phyloP scores from a whole-genome alignment of 2,888 invertebrate species.

The Lycia hirtaria region DNA sequence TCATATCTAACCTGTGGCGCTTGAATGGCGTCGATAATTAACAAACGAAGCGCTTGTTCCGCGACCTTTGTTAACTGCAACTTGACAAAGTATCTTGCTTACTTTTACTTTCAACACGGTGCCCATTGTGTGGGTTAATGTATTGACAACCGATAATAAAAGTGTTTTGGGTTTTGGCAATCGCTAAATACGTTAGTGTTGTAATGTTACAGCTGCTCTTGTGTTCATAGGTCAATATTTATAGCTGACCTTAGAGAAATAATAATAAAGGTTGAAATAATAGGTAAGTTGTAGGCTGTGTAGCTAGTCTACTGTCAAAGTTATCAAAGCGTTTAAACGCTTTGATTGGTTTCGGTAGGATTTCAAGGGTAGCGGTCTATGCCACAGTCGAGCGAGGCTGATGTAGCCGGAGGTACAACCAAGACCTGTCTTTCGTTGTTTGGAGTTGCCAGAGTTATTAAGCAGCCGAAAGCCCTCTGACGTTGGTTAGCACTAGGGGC shows the following conservation, averaged over 20 bases:
- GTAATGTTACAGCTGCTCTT: conserved; percentile 8
- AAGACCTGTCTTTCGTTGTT: no score
- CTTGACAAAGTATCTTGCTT: conserved; percentile 11
- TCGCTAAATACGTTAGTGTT: conserved; percentile 3
- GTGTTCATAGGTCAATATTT: conserved; percentile 6
- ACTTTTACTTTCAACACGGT: conserved; percentile 49
- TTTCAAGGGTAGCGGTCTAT: no score
- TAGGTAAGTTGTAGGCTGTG: no score
- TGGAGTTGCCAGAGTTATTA: no score
- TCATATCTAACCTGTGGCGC: conserved; percentile 46
- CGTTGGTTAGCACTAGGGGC: no score
- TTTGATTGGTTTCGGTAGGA: no score
- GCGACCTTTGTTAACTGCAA: conserved; percentile 43
- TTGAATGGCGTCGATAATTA: conserved; percentile 63
- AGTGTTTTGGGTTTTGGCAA: conserved; percentile 9
- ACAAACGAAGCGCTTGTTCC: conserved; percentile 41
- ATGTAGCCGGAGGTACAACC: no score
- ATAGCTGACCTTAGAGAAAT: neutral
- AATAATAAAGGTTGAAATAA: neutral
- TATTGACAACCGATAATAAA: conserved; percentile 20
- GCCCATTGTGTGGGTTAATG: conserved; percentile 24
- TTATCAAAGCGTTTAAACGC: no score
- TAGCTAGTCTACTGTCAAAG: no score
- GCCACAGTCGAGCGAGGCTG: no score
- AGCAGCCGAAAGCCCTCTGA: no score